A percentile compares a stretch with the other conserved stretches of the same genome.
Evolutionary conservation across 1,140 invertebrate genomes (phyloP).

Genomic region (Leptestheria dahalacensis): DNA sequence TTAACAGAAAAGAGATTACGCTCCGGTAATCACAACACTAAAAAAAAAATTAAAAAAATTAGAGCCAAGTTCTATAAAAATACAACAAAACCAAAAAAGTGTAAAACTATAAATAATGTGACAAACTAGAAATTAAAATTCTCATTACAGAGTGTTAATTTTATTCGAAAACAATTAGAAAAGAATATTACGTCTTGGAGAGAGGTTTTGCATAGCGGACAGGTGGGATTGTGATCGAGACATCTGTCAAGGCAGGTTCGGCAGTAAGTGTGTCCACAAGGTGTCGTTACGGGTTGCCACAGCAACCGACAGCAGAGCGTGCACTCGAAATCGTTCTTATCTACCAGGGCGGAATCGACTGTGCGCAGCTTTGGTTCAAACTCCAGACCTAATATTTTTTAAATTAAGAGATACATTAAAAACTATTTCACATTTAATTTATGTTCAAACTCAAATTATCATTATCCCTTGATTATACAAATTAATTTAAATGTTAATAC

Average conservation of each 20-base stretch:
- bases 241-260: conserved; percentile 63
- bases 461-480: too few relatives aligned
- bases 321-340: conserved; percentile 59
- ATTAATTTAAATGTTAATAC: not conserved
- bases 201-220: conserved; percentile 72
- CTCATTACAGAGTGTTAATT: too few relatives aligned
- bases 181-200: conserved; percentile 32
- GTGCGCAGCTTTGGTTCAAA: not conserved
- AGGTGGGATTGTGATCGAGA: conserved; percentile 62
- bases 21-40: not conserved
- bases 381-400: not conserved
- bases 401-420: not conserved
- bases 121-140: too few relatives aligned
- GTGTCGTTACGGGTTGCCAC: conserved; percentile 73
- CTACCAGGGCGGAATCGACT: conserved; percentile 15
- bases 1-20: too few relatives aligned
- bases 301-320: conserved; percentile 63
- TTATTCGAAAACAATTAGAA: not conserved
- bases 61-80: too few relatives aligned
- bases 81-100: too few relatives aligned
- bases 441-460: too few relatives aligned
- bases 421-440: too few relatives aligned
- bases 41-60: not conserved
- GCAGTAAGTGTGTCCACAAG: conserved; percentile 80
- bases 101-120: too few relatives aligned